Percentiles rank a stretch among this genome's conserved stretches.
Evolutionary conservation across 2,797 vertebrate species (phyloP).

Genomic region (Vespertilio murinus): DNA sequence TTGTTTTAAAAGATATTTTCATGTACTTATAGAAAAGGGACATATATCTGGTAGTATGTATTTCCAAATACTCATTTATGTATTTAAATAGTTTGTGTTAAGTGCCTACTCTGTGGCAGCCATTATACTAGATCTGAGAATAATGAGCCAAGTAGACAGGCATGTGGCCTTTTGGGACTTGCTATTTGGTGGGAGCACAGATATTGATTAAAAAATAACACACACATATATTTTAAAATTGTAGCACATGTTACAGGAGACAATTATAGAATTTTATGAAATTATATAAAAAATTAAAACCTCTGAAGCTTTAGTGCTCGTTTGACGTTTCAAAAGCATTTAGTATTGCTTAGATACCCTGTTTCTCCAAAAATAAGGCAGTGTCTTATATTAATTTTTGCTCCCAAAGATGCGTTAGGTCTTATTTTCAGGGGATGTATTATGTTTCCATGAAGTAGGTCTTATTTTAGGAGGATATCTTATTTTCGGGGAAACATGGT

Average conservation of each 20-base stretch:
- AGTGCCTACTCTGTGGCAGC: neutral
- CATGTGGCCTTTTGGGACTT: neutral
- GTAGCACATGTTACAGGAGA: neutral
- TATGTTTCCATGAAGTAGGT: no score
- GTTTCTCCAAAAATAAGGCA: no score
- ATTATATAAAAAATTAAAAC: neutral
- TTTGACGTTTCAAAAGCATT: constrained; percentile 28
- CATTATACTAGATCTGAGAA: neutral
- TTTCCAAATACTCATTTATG: constrained; percentile 11
- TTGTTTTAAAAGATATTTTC: neutral
- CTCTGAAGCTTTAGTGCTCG: neutral
- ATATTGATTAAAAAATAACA: constrained; percentile 7
- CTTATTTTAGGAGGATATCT: no score
- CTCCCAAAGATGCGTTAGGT: no score
- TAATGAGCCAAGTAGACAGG: neutral
- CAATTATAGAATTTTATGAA: neutral
- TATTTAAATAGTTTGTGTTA: neutral
- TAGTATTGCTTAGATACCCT: neutral
- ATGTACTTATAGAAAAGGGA: neutral
- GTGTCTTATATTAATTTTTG: no score
- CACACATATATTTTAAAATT: neutral
- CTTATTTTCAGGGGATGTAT: no score
- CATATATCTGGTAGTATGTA: neutral
- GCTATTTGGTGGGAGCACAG: neutral
- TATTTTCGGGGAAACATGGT: no score